Percentiles rank a stretch among this genome's conserved stretches.
Conservation (phyloP, 2,797 vertebrate genomes). For the Crax fasciolata region DNA sequence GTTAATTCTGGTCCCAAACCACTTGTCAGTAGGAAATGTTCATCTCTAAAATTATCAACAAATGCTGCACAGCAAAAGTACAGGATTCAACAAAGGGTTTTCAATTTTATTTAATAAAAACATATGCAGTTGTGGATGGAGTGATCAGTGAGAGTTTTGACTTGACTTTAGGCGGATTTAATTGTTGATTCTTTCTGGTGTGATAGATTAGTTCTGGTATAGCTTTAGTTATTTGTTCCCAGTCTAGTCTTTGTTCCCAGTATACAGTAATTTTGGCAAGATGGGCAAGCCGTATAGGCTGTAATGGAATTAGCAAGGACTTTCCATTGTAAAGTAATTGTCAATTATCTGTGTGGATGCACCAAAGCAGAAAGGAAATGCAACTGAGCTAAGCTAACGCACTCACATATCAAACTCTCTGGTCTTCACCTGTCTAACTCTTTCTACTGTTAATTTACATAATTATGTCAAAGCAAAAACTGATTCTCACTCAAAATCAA, state of each 20-base stretch:
- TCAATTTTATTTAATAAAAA: neutral
- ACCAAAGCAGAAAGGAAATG: conserved; percentile 41
- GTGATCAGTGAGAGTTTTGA: neutral
- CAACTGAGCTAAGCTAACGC: neutral
- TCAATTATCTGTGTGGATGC: neutral
- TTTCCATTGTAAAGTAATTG: conserved; percentile 42
- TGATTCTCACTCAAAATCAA: conserved; percentile 41
- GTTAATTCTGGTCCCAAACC: neutral
- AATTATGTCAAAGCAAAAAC: conserved; percentile 59
- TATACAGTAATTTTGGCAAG: neutral
- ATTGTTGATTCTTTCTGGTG: neutral
- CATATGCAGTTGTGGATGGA: neutral
- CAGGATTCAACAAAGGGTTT: accelerated
- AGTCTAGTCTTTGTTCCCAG: neutral
- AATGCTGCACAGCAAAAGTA: neutral
- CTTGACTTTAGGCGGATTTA: neutral
- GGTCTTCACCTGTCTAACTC: conserved; percentile 59
- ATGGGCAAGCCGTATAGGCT: neutral
- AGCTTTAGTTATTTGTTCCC: neutral
- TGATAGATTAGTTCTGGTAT: neutral
- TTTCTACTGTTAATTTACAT: conserved; percentile 53
- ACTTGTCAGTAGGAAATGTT: neutral
- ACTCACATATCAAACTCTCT: neutral
- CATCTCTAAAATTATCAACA: neutral
- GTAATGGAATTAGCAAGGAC: neutral